Evolutionary conservation across 2,888 invertebrate species (phyloP).

Genomic region (Hypena proboscidalis): DNA sequence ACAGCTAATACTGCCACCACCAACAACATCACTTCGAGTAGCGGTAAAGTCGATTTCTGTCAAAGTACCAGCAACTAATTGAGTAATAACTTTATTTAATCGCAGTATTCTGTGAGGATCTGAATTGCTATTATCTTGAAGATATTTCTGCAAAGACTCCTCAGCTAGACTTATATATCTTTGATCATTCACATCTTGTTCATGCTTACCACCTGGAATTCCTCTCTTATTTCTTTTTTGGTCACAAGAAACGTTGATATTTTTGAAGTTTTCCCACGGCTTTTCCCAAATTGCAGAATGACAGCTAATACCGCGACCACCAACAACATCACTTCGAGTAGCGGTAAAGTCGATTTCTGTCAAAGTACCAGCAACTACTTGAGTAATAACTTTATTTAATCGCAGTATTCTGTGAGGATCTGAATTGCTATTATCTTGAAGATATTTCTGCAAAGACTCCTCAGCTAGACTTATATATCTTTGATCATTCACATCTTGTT

Average conservation of each 20-base stretch:
- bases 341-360: conserved; percentile 32
- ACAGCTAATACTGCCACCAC: conserved; percentile 10
- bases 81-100: conserved; percentile 38
- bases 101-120: conserved; percentile 10
- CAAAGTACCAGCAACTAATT: conserved; percentile 41
- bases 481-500: conserved; percentile 17
- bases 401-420: conserved; percentile 10
- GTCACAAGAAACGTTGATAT: too few relatives aligned
- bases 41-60: conserved; percentile 32
- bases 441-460: conserved; percentile 29
- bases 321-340: conserved; percentile 3
- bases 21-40: conserved; percentile 3
- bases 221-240: conserved; percentile 35
- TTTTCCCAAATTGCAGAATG: conserved; percentile 47
- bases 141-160: conserved; percentile 29
- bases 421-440: conserved; percentile 11
- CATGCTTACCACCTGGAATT: conserved; percentile 25
- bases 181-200: conserved; percentile 17
- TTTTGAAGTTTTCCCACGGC: conserved; percentile 35
- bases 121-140: conserved; percentile 11
- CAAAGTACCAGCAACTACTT: conserved; percentile 41
- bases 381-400: conserved; percentile 38
- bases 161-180: conserved; percentile 26
- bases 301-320: conserved; percentile 10
- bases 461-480: conserved; percentile 26